Evolutionary conservation across 2,888 invertebrate genomes (phyloP).

Genomic region (Nematopogon swammerdamellus): DNA sequence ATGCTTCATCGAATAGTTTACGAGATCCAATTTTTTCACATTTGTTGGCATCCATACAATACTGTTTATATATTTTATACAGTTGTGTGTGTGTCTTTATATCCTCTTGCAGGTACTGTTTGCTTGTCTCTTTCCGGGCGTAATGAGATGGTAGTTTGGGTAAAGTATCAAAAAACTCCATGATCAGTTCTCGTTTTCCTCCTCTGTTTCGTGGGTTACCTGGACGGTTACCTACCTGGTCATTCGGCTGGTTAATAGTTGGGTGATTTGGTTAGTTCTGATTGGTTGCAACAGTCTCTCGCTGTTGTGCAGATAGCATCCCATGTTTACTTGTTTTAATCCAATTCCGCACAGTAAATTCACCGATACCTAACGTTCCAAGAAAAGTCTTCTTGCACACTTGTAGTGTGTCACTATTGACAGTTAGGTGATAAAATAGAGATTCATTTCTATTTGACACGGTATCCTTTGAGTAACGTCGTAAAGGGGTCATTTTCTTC

Average conservation of each 20-base stretch:
- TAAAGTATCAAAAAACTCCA: not conserved
- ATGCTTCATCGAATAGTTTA: slow-evolving; percentile 12
- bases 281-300: not conserved
- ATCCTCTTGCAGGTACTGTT: slow-evolving; percentile 12
- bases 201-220: not conserved
- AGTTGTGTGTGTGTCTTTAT: not conserved
- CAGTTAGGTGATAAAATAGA: too few species aligned
- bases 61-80: slow-evolving; percentile 1
- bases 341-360: not conserved
- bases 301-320: not conserved
- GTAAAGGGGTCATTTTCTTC: too few species aligned
- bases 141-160: slow-evolving; percentile 16
- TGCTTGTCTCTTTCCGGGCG: slow-evolving; percentile 9
- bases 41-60: not conserved
- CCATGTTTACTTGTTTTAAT: slow-evolving; percentile 1
- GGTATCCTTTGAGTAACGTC: too few species aligned
- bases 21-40: slow-evolving; percentile 5
- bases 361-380: slow-evolving; percentile 4
- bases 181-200: not conserved
- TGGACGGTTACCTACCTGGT: not conserved
- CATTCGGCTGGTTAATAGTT: too few species aligned
- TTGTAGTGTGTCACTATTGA: slow-evolving; percentile 1
- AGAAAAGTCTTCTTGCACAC: slow-evolving; percentile 6
- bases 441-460: too few species aligned
- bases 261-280: not conserved